Evolutionary conservation across 1,140 invertebrate species (phyloP).

Genomic region (Lerema accius): DNA sequence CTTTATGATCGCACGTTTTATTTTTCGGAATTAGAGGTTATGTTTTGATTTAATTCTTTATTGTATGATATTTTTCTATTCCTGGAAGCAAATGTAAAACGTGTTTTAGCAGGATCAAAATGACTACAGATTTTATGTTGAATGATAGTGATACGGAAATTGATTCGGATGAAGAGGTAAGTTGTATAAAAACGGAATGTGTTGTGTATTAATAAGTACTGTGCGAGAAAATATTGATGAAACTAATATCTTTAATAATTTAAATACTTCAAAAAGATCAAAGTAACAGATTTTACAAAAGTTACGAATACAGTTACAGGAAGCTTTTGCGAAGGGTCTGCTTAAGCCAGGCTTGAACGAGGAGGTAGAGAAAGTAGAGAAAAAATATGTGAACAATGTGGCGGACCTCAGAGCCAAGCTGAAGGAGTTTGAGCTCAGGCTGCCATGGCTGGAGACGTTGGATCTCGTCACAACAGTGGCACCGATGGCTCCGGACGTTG

Average conservation of each 20-base stretch:
- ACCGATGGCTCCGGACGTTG: slow-evolving; percentile 91
- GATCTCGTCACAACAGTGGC: slow-evolving; percentile 90
- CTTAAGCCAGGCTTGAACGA: slow-evolving; percentile 93
- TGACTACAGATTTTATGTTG: slow-evolving; percentile 67
- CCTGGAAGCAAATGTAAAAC: not conserved
- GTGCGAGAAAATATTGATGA: no score
- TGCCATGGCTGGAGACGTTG: slow-evolving; percentile 94
- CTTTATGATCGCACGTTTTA: no score
- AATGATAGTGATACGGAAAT: slow-evolving; percentile 72
- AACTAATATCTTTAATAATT: no score
- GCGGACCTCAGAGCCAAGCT: slow-evolving; percentile 88
- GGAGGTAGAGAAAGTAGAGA: slow-evolving; percentile 84
- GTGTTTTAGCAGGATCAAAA: slow-evolving; percentile 33
- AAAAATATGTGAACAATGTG: slow-evolving; percentile 86
- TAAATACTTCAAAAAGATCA: no score
- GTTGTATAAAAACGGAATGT: no score
- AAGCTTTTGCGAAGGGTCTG: slow-evolving; percentile 91
- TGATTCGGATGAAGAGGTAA: slow-evolving; percentile 78
- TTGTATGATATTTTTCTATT: not conserved
- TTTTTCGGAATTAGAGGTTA: slow-evolving; percentile 37
- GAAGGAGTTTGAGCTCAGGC: slow-evolving; percentile 86
- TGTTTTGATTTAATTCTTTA: slow-evolving; percentile 6
- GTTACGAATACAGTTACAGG: no score
- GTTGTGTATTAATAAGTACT: no score
- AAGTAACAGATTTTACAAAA: no score